phyloP scores from a whole-genome alignment of 1,140 invertebrate genomes.

The Archegozetes longisetosus region DNA sequence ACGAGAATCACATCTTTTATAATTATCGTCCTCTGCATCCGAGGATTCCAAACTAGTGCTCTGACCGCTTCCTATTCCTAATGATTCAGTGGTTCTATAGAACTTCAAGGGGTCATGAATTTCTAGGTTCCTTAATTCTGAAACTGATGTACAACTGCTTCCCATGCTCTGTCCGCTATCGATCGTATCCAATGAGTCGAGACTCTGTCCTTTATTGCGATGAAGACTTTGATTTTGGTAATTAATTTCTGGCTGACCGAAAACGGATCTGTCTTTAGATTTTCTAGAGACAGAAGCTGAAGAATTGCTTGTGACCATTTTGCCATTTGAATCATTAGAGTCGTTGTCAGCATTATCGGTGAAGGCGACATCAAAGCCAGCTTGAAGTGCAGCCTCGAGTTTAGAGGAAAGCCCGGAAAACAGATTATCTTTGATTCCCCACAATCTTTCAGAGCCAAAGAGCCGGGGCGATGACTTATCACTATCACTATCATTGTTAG shows the following conservation, averaged over 20 bases:
- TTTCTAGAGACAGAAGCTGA: background rate
- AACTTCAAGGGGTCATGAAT: constrained; percentile 20
- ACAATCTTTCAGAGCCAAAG: background rate
- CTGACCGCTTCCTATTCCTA: constrained; percentile 37
- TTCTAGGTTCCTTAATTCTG: constrained; percentile 17
- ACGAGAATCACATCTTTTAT: constrained; percentile 38
- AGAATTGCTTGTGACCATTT: background rate
- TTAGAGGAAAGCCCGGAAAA: constrained; percentile 18
- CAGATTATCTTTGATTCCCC: constrained; percentile 12
- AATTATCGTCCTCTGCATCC: constrained; percentile 28
- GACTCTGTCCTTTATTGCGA: constrained; percentile 16
- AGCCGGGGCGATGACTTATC: background rate
- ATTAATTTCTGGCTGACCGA: constrained; percentile 22
- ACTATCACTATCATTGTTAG: background rate
- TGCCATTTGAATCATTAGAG: background rate
- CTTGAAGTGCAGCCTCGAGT: background rate
- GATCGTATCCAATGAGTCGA: constrained; percentile 20
- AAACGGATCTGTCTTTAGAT: constrained; percentile 21
- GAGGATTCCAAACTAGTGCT: constrained; percentile 41
- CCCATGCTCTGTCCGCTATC: constrained; percentile 19
- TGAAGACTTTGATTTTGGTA: constrained; percentile 5
- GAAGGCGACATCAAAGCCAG: background rate
- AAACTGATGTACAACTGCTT: constrained; percentile 17
- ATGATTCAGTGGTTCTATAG: constrained; percentile 16
- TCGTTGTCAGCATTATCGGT: background rate